Percentiles rank a stretch among this genome's conserved stretches.
phyloP scores from a whole-genome alignment of 2,797 vertebrate genomes.

The Spinus olivaceus region DNA sequence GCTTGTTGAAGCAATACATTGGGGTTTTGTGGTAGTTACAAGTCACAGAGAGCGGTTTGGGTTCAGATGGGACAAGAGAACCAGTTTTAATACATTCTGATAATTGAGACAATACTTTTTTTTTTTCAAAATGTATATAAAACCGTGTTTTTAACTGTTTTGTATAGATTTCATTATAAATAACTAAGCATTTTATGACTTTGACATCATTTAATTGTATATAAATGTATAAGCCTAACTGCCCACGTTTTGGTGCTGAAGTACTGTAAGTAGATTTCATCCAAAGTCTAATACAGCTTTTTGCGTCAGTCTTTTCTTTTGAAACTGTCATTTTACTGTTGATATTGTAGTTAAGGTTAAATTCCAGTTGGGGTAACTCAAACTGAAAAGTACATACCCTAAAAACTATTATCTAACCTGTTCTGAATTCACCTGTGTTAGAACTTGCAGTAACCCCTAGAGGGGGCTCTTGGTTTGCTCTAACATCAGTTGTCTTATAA shows the following conservation, averaged over 20 bases:
- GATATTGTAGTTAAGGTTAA: slow-evolving; percentile 42
- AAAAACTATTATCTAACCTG: neutral
- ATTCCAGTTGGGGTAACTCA: slow-evolving; percentile 33
- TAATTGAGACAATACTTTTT: slow-evolving; percentile 64
- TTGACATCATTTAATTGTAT: slow-evolving; percentile 72
- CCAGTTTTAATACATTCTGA: slow-evolving; percentile 67
- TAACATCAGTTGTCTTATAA: neutral
- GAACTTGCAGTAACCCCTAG: slow-evolving; percentile 53
- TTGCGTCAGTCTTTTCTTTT: slow-evolving; percentile 51
- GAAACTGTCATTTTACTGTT: slow-evolving; percentile 62
- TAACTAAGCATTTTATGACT: slow-evolving; percentile 76
- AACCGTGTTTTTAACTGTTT: slow-evolving; percentile 77
- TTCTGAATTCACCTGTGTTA: neutral
- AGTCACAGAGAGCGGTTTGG: slow-evolving; percentile 45
- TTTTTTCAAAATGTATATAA: slow-evolving; percentile 74
- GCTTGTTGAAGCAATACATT: slow-evolving; percentile 69
- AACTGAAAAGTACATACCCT: slow-evolving; percentile 43
- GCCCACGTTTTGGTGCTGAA: slow-evolving; percentile 76
- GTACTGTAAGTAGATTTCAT: slow-evolving; percentile 76
- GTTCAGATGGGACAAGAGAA: slow-evolving; percentile 1
- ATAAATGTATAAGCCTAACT: slow-evolving; percentile 72
- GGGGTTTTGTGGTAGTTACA: slow-evolving; percentile 49
- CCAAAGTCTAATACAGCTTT: slow-evolving; percentile 70
- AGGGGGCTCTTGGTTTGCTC: slow-evolving; percentile 69
- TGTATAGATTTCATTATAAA: slow-evolving; percentile 82